These are phyloP conservation scores for Scaptomyza cyrtandrae DNA, from an alignment of 2,888 invertebrate genomes.

Conservation along the genomic window DNA sequence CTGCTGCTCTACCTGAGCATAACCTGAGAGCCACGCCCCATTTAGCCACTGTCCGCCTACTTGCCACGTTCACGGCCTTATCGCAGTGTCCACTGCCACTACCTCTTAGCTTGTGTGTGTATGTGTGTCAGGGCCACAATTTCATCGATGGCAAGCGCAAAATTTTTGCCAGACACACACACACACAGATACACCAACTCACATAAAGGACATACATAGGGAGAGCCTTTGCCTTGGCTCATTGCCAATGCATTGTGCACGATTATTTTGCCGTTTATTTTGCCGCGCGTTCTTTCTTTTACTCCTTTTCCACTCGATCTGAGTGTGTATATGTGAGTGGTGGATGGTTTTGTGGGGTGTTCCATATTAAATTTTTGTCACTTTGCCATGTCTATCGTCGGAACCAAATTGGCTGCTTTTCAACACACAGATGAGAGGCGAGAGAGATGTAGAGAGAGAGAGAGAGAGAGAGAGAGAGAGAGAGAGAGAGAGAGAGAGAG, in stretches of 20 bases:
- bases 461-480: neutral
- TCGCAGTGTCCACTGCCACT: constrained; percentile 35
- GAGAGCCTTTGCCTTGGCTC: constrained; percentile 58
- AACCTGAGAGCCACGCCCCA: constrained; percentile 39
- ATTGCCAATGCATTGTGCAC: constrained; percentile 82
- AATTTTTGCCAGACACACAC: constrained; percentile 48
- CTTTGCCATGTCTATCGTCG: constrained; percentile 77
- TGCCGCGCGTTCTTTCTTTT: constrained; percentile 61
- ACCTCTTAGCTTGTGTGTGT: constrained; percentile 15
- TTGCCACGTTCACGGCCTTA: constrained; percentile 36
- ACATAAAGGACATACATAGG: constrained; percentile 14
- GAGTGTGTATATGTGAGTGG: neutral
- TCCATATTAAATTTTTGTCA: constrained; percentile 82
- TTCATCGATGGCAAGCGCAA: constrained; percentile 73
- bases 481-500: neutral
- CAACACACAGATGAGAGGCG: neutral
- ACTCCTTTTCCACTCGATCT: constrained; percentile 22
- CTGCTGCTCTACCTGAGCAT: constrained; percentile 22
- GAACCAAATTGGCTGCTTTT: constrained; percentile 25
- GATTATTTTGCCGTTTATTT: constrained; percentile 82
- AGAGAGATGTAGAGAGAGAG: neutral
- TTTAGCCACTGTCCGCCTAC: constrained; percentile 11
- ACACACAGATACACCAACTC: constrained; percentile 23
- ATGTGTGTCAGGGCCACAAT: constrained; percentile 67
- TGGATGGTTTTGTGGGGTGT: constrained; percentile 24